Evolutionary conservation across 2,797 vertebrate species (phyloP), one percentile per base, ranked within the genome.

Genomic region (Eidolon dupreanum): DNA sequence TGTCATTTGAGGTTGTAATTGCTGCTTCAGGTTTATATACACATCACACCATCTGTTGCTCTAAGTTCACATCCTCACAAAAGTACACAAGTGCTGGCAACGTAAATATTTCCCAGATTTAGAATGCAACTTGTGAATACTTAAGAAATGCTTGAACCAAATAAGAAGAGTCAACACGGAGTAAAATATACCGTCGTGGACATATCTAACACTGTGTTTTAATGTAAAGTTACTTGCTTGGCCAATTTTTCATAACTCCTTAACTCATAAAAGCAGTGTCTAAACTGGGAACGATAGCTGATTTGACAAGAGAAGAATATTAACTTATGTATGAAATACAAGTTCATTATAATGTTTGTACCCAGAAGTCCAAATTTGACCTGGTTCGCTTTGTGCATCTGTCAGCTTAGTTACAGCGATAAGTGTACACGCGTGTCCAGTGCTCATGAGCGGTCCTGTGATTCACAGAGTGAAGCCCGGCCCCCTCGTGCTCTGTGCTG

Each of bases 71-170:
- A 51, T 26, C 66, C 74, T 75, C 49, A 8, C 33, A 38, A 59
- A 46, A 77, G 86, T 61, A 71, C 31, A 13, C 38, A 57, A 85
- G 66, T 93, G 38, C 51, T 77, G 87, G 63, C 65, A 70, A 59
- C 78, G 75, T 41, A 31, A 74, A 1, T 91, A 46, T 43, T 93
- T 63, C 63, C 65, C 92, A 83, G 57, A 70, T 51, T 77, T 85
- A 71, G 83, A 73, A 63, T 41, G 51, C 75, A 68, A 63, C 65
- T 57, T 75, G 51, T 82, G 75, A 90, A 68, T 81, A 81, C 59
- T 74, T 66, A 46, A 66, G 92, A 97, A 74, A 75, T 84, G 51
- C 89, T 96, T 70, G 66, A 95, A 78, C 87, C 31, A 82, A 84
- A 51, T 65, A 36, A 87, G 83, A 94, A 95, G 94, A 82, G 51